A percentile compares a stretch with the other conserved stretches of the same genome.
Conservation (phyloP, 1,140 invertebrate genomes). For the Papilio machaon region DNA sequence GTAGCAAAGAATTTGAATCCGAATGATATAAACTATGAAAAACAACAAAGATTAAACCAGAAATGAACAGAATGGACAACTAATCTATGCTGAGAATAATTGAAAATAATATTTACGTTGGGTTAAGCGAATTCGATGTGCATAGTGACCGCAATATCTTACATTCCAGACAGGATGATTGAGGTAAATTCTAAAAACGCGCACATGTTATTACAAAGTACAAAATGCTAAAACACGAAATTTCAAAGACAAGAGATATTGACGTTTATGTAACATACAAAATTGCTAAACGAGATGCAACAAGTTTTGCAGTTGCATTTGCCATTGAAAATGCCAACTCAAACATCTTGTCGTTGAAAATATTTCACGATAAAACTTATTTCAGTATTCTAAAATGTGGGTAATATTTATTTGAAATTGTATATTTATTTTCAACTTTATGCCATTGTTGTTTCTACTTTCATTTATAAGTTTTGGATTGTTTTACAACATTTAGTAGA, state of each 20-base stretch:
- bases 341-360: background rate
- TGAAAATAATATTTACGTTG: too few species aligned
- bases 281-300: slow-evolving; percentile 2
- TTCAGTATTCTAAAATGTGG: background rate
- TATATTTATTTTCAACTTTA: background rate
- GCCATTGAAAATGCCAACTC: slow-evolving; percentile 2
- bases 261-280: background rate
- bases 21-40: too few species aligned
- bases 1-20: too few species aligned
- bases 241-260: background rate
- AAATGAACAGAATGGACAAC: too few species aligned
- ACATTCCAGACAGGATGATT: background rate
- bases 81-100: too few species aligned
- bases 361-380: background rate
- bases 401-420: background rate
- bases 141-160: too few species aligned
- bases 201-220: background rate
- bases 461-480: background rate
- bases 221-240: slow-evolving; percentile 8
- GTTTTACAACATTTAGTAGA: too few species aligned
- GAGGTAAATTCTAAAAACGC: background rate
- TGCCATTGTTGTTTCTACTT: background rate
- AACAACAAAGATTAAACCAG: too few species aligned
- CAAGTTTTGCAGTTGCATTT: background rate
- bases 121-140: too few species aligned